phyloP scores from a whole-genome alignment of 1,140 invertebrate genomes.

The Catajapyx aquilonaris region DNA sequence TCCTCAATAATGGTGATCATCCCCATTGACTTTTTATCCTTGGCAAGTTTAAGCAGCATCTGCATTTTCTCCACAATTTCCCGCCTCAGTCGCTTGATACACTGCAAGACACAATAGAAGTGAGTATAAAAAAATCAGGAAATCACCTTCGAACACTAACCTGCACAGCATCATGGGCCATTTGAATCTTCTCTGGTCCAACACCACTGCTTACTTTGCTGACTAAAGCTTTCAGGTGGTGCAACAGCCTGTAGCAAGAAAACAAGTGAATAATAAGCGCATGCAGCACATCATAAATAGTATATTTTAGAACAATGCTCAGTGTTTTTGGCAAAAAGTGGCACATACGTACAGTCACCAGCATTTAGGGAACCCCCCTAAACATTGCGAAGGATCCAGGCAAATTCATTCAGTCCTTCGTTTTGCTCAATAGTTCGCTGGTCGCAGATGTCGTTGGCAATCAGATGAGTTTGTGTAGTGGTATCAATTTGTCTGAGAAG shows the following conservation, averaged over 20 bases:
- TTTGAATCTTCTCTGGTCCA: constrained; percentile 47
- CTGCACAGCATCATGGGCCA: constrained; percentile 54
- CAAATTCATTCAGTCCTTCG: background rate
- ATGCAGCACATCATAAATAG: background rate
- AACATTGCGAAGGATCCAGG: background rate
- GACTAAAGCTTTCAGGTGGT: constrained; percentile 58
- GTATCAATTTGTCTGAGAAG: no score
- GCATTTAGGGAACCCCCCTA: background rate
- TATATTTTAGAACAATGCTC: background rate
- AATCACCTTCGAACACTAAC: constrained; percentile 8
- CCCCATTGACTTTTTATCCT: constrained; percentile 42
- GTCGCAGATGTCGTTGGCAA: no score
- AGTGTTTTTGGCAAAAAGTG: background rate
- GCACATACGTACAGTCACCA: background rate
- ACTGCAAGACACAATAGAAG: constrained; percentile 22
- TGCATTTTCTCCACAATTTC: constrained; percentile 62
- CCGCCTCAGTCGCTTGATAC: constrained; percentile 48
- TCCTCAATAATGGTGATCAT: constrained; percentile 57
- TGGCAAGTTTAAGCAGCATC: constrained; percentile 42
- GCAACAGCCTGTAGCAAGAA: constrained; percentile 37
- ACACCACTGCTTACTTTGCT: constrained; percentile 27
- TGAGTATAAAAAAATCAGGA: constrained; percentile 1
- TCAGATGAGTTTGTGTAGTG: no score
- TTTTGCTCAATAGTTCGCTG: no score
- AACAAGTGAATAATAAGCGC: background rate